Evolutionary conservation across 2,113 vertebrate species (phyloP).

Genomic region (Junco hyemalis): DNA sequence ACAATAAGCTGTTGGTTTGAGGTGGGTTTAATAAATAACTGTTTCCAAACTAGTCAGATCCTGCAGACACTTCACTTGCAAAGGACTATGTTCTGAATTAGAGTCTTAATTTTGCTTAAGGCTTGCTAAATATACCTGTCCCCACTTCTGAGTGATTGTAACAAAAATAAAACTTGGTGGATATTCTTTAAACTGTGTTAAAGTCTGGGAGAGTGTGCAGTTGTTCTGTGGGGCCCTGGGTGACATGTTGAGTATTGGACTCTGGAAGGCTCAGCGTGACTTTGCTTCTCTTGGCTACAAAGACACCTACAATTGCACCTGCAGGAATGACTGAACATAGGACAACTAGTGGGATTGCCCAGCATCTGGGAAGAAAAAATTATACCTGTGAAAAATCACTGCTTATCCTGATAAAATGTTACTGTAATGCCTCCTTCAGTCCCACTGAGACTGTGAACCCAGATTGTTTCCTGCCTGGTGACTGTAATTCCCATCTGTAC

Average conservation of each 20-base stretch:
- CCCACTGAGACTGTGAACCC: background rate
- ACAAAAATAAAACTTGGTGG: background rate
- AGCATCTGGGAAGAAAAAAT: background rate
- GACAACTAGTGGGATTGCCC: background rate
- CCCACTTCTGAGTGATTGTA: background rate
- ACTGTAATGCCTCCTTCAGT: background rate
- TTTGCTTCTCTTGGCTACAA: background rate
- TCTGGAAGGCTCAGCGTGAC: background rate
- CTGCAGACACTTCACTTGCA: background rate
- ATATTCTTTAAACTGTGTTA: background rate
- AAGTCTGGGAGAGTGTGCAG: background rate
- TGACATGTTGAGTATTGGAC: background rate
- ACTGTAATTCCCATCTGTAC: background rate
- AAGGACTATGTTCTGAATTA: background rate
- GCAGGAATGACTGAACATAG: background rate
- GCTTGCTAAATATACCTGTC: background rate
- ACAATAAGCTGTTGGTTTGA: background rate
- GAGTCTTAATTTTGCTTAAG: background rate
- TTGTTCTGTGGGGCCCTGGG: background rate
- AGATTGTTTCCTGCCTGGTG: background rate
- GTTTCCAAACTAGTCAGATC: background rate
- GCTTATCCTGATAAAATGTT: background rate
- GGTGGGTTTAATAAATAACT: background rate
- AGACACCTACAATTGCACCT: background rate
- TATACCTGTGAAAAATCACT: background rate